These are phyloP conservation scores for Atopsyche davidsoni DNA, from an alignment of 1,140 invertebrate genomes.

Conservation along the genomic window DNA sequence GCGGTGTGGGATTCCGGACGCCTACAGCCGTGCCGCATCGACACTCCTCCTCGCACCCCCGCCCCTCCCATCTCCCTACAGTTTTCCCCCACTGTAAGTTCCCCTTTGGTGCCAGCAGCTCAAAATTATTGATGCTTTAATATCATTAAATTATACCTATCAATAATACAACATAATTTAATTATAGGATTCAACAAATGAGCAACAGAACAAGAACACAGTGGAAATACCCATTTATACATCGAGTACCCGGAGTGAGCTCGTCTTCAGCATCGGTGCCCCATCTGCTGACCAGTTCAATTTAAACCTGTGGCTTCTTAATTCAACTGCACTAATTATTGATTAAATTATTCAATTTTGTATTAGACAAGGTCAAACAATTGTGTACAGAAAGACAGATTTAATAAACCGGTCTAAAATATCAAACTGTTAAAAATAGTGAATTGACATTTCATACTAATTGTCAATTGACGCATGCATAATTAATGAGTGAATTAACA, in stretches of 20 bases:
- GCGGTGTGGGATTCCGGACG: slow-evolving; percentile 23
- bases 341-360: slow-evolving; percentile 3
- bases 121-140: too few species aligned
- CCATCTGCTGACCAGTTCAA: slow-evolving; percentile 25
- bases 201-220: slow-evolving; percentile 15
- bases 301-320: slow-evolving; percentile 24
- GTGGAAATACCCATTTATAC: slow-evolving; percentile 27
- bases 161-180: too few species aligned
- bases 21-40: slow-evolving; percentile 24
- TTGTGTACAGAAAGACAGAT: too few species aligned
- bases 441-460: too few species aligned
- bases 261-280: slow-evolving; percentile 24
- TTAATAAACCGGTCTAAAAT: too few species aligned
- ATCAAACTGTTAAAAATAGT: too few species aligned
- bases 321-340: slow-evolving; percentile 24
- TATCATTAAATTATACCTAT: too few species aligned
- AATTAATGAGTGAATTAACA: too few species aligned
- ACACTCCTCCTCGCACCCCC: slow-evolving; percentile 14
- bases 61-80: slow-evolving; percentile 27
- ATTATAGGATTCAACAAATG: slow-evolving; percentile 18
- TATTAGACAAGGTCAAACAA: too few species aligned
- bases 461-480: too few species aligned
- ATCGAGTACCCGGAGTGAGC: slow-evolving; percentile 19
- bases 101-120: not conserved
- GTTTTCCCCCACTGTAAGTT: slow-evolving; percentile 17